Evolutionary conservation across 2,113 vertebrate genomes (phyloP), one percentile per base, ranked within the genome.

Genomic region (Vulpes vulpes): DNA sequence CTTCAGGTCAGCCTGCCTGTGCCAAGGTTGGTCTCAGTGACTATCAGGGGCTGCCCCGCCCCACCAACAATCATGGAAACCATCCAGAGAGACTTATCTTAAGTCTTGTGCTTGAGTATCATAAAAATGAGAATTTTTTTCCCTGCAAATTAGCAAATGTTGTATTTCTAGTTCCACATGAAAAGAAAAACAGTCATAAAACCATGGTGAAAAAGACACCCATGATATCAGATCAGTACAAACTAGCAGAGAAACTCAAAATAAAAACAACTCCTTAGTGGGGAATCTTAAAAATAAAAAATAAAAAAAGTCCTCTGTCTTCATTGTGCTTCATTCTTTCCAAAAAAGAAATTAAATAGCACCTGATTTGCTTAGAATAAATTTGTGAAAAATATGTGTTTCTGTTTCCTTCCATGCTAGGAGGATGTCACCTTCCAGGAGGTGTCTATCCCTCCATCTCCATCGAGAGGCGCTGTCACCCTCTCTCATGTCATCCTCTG

Each of bases 111-210:
- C 20, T 57, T 87, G 55, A 73, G 74, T 53, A 82, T 19, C 55
- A 60, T 43, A 67, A 78, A 94, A 94, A n/a, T 17, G n/a, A 94
- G 71, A 23, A 60, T 35, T 55, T 69, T 17, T 38, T 71, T 38
- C 11, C 5, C 11, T 20, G 32, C 30, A 23, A 71, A 83, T 59
- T 49, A 89, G 43, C 59, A 86, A 71, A 84, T 85, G 51, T 65
- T 57, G 11, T 78, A 49, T 73, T 84, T 97, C 65, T 60, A 89
- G 27, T 65, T 67, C 57, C 38, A 73, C 16, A 71, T 51, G 64
- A 96, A 86, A 94, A 95, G n/a, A 87, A 88, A 95, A 89, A 69
- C 2, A 85, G 87, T 76, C 78, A 92, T 74, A 91, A 94, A 91
- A 92, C 32, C 25, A 23, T 62, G 51, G 60, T 76, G 73, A 59